Evolutionary conservation across 2,888 invertebrate genomes (phyloP), one percentile per base, ranked within the genome.

Genomic region (Pachymerium ferrugineum): DNA sequence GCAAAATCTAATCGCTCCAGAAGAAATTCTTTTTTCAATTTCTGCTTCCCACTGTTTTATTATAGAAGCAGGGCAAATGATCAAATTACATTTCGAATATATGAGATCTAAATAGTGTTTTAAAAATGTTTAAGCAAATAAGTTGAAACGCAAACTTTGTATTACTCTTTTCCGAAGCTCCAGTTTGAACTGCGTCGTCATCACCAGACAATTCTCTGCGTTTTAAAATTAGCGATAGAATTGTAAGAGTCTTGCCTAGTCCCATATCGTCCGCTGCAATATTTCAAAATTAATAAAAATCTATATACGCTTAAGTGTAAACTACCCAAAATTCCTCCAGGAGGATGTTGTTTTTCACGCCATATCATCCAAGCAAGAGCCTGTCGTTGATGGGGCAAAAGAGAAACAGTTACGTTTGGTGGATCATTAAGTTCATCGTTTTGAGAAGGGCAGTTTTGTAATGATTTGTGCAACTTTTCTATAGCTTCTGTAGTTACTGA

Each of bases 41-140:
- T 97, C 96, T 14, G 83, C 85, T 75, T 90, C 88, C 97, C 97
- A 98, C 82, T 98, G 97, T 78, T 89, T 88, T 74, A 97, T 84
- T 69, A 98, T 86, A 62, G 93, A 93, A 1, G 97, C 94, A 0
- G 97, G 97, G 79, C 95, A 94, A 1, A 98, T 88, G 0, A 98
- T 90, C n/a, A 98, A 84, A 0, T 92, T 93, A 22, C 90, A 90
- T 12, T 90, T 71, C 19, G 79, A 77, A 0, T 77, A 76, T 42
- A 79, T 77, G 0, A 79, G 72, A 4, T 74, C 73, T 75, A 31
- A 30, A 31, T 16, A n/a, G n/a, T n/a, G n/a, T n/a, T 35, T 35
- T 35, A 4, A 67, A 16, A 70, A 67, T 19, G 10, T 12, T 19
- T n/a, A 47, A 35, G 74, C 35, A 77, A 69, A 30, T 54, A 54